Conservation (phyloP, 1,140 invertebrate species). For the Lethocerus indicus region DNA sequence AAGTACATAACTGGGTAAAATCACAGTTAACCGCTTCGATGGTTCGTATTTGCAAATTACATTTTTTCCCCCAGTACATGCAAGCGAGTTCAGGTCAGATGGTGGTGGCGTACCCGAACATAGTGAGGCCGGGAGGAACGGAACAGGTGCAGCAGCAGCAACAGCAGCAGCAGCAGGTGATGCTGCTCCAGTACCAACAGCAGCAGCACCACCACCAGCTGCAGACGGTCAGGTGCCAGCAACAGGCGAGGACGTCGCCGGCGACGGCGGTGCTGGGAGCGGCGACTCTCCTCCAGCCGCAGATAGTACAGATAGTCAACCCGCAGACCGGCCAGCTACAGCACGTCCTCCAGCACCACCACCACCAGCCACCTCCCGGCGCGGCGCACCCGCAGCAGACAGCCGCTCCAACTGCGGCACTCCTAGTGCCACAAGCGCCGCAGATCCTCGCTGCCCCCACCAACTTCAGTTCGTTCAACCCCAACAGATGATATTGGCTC, state of each 20-base stretch:
- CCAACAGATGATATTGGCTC: too few relatives aligned
- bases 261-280: too few relatives aligned
- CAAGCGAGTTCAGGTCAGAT: slow-evolving; percentile 11
- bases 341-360: slow-evolving; percentile 9
- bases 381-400: too few relatives aligned
- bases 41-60: too few relatives aligned
- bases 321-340: slow-evolving; percentile 11
- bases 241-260: not conserved
- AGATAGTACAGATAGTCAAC: slow-evolving; percentile 12
- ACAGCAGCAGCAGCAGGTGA: slow-evolving; percentile 1
- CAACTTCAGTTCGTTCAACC: too few relatives aligned
- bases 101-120: slow-evolving; percentile 11
- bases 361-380: too few relatives aligned
- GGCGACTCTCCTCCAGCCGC: not conserved
- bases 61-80: slow-evolving; percentile 7
- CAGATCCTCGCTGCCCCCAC: too few relatives aligned
- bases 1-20: too few relatives aligned
- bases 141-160: not conserved
- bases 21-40: too few relatives aligned
- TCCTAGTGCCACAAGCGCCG: too few relatives aligned
- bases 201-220: not conserved
- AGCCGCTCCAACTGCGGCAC: too few relatives aligned
- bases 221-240: not conserved
- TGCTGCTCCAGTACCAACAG: slow-evolving; percentile 9
- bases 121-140: slow-evolving; percentile 2